A percentile compares a stretch with the other conserved stretches of the same genome.
Evolutionary conservation across 2,113 vertebrate species (phyloP).

Genomic region (Pseudois nayaur): DNA sequence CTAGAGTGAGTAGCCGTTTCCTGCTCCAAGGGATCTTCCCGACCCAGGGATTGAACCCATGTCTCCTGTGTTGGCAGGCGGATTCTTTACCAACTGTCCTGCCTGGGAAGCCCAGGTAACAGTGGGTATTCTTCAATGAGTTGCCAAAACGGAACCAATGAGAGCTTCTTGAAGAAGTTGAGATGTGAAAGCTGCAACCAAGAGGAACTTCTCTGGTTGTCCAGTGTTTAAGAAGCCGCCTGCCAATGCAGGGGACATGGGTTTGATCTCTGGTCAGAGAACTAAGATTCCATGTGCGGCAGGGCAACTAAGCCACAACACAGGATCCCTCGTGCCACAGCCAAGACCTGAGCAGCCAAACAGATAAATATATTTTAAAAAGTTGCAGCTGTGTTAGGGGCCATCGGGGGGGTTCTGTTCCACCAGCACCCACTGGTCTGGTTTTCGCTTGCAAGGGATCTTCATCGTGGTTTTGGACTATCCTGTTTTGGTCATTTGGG

Average conservation of each 20-base stretch:
- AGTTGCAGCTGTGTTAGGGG: fast-evolving
- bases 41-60: background rate
- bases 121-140: fast-evolving
- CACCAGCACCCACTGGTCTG: fast-evolving
- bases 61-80: background rate
- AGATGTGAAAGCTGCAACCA: background rate
- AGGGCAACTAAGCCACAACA: background rate
- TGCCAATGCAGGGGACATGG: background rate
- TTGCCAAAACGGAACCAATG: fast-evolving
- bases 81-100: background rate
- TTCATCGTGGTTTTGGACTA: background rate
- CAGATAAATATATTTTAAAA: background rate
- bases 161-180: background rate
- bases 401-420: fast-evolving
- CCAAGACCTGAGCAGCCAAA: background rate
- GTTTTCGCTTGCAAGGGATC: fast-evolving
- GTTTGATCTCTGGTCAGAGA: background rate
- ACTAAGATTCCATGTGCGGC: background rate
- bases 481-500: background rate
- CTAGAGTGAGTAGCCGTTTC: background rate
- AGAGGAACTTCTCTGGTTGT: background rate
- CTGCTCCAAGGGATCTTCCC: background rate
- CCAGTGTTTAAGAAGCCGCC: background rate
- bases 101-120: background rate
- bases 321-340: background rate